Evolutionary conservation across 2,888 invertebrate species (phyloP).

Genomic region (Pterostichus niger): DNA sequence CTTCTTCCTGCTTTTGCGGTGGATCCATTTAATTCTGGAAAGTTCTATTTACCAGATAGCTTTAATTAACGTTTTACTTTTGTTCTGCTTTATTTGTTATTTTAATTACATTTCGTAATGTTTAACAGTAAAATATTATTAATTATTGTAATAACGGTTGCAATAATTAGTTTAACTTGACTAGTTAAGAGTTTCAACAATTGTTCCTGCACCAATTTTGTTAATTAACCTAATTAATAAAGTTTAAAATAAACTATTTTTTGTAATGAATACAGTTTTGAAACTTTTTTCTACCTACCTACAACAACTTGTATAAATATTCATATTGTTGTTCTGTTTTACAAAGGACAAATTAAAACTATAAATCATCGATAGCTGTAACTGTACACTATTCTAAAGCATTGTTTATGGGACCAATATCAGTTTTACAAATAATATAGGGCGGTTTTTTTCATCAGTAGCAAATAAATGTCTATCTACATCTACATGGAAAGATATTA

Average conservation of each 20-base stretch:
- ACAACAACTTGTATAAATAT: not conserved
- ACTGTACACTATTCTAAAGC: not conserved
- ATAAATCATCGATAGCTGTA: slow-evolving; percentile 13
- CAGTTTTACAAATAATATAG: not conserved
- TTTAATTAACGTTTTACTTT: slow-evolving; percentile 32
- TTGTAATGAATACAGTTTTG: too few relatives aligned
- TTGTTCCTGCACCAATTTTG: not conserved
- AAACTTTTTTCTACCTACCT: too few relatives aligned
- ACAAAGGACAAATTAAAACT: slow-evolving; percentile 22
- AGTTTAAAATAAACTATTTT: not conserved
- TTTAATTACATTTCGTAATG: slow-evolving; percentile 28
- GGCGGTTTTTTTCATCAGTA: too few relatives aligned
- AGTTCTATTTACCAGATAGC: slow-evolving; percentile 9
- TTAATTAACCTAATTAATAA: not conserved
- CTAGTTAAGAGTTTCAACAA: not conserved
- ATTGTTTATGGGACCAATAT: slow-evolving; percentile 15
- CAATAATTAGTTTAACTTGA: slow-evolving; percentile 13
- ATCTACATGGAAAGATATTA: not conserved
- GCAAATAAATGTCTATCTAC: not conserved
- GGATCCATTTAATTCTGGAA: slow-evolving; percentile 4
- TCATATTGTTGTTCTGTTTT: not conserved
- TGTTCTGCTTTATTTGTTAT: slow-evolving; percentile 22
- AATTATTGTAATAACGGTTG: slow-evolving; percentile 21
- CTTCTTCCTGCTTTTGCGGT: not conserved
- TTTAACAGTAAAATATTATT: slow-evolving; percentile 6